Evolutionary conservation across 2,797 vertebrate species (phyloP).

Genomic region (Betta splendens): DNA sequence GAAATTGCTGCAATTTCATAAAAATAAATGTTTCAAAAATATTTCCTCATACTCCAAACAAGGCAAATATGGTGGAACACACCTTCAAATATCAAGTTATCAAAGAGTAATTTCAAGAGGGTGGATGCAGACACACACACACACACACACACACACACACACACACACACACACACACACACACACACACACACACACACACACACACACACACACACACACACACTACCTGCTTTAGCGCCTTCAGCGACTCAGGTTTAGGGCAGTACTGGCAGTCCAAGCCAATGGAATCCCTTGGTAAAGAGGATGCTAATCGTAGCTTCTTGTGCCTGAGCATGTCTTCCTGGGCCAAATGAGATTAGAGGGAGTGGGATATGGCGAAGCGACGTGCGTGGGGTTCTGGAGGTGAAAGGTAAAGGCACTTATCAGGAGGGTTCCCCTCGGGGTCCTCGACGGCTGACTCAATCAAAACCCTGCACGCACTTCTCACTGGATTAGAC

Average conservation of each 20-base stretch:
- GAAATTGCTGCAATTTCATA: background rate
- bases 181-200: constrained; percentile 14
- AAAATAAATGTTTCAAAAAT: constrained; percentile 18
- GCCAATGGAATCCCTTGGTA: constrained; percentile 72
- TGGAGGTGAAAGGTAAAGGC: constrained; percentile 90
- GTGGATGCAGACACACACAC: constrained; percentile 19
- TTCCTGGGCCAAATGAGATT: constrained; percentile 85
- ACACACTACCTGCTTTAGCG: constrained; percentile 52
- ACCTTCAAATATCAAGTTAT: constrained; percentile 35
- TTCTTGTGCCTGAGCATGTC: constrained; percentile 82
- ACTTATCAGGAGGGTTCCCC: constrained; percentile 84
- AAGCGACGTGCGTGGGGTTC: constrained; percentile 79
- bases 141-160: constrained; percentile 23
- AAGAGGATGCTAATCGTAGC: constrained; percentile 82
- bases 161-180: constrained; percentile 16
- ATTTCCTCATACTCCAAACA: constrained; percentile 6
- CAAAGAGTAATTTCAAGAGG: constrained; percentile 26
- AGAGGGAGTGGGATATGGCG: constrained; percentile 72
- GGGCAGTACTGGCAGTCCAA: constrained; percentile 64
- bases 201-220: constrained; percentile 23
- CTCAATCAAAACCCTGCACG: constrained; percentile 86
- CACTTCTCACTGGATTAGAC: constrained; percentile 88
- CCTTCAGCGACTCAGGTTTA: constrained; percentile 63
- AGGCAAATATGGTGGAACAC: constrained; percentile 19
- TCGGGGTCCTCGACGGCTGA: constrained; percentile 79